phyloP scores from a whole-genome alignment of 2,113 vertebrate species.

The Rana temporaria region DNA sequence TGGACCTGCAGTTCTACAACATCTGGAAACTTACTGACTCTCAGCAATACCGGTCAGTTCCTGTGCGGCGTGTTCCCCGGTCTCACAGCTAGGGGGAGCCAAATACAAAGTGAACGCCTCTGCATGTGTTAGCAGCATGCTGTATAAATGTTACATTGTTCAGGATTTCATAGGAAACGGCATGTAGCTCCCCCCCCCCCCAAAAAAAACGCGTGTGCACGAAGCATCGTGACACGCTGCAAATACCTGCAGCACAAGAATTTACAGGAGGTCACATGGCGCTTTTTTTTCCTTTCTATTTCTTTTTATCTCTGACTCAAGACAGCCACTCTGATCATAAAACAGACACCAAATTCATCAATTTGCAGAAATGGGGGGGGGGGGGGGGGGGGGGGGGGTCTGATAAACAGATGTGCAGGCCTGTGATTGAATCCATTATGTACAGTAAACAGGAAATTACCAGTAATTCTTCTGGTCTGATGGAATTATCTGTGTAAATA shows the following conservation, averaged over 20 bases:
- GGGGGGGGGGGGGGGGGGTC: neutral
- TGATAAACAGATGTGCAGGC: constrained; percentile 11
- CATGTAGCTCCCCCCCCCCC: neutral
- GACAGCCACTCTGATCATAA: neutral
- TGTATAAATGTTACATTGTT: constrained; percentile 19
- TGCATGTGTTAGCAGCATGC: constrained; percentile 41
- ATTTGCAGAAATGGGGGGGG: too few relatives aligned
- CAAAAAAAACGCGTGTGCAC: neutral
- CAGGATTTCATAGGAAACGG: neutral
- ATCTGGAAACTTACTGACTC: too few relatives aligned
- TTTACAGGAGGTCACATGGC: neutral
- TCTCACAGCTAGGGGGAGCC: constrained; percentile 27
- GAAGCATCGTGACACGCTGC: neutral
- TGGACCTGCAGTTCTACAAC: too few relatives aligned
- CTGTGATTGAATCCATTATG: neutral
- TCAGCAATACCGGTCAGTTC: too few relatives aligned
- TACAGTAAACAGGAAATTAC: constrained; percentile 71
- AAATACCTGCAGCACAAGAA: neutral
- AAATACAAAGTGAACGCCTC: neutral
- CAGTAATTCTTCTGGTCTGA: constrained; percentile 91
- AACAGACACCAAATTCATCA: neutral
- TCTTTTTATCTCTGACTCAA: neutral
- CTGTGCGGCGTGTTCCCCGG: neutral
- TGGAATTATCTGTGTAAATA: constrained; percentile 96
- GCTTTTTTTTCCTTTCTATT: too few relatives aligned